Evolutionary conservation across 2,797 vertebrate species (phyloP).

Genomic region (Neosalanx taihuensis): DNA sequence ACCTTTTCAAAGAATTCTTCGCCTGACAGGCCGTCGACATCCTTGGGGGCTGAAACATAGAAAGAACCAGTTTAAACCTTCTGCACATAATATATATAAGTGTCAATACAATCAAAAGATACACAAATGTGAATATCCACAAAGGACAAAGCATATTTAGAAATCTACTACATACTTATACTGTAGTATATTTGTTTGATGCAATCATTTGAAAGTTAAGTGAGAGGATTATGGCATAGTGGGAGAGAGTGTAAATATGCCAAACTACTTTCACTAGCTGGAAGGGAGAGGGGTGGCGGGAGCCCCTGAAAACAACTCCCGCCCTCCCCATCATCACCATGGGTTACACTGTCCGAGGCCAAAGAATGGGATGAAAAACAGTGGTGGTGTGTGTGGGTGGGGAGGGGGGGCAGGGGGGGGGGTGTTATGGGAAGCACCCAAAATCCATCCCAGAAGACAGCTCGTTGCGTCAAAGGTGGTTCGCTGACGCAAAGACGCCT

Average conservation of each 20-base stretch:
- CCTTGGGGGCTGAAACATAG: conserved; percentile 62
- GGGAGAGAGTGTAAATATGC: conserved; percentile 63
- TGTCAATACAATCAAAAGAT: not conserved
- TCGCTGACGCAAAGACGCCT: conserved; percentile 59
- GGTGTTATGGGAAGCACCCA: conserved; percentile 20
- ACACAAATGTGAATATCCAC: conserved; percentile 2
- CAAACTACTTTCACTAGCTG: conserved; percentile 72
- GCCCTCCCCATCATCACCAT: conserved; percentile 59
- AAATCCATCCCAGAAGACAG: conserved; percentile 62
- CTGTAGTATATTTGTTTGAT: too few relatives aligned
- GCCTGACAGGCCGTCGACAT: conserved; percentile 59
- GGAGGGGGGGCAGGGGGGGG: conserved; percentile 41
- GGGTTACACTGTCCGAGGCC: conserved; percentile 68
- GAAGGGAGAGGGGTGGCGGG: conserved; percentile 36
- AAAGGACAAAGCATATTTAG: not conserved
- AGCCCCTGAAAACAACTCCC: conserved; percentile 36
- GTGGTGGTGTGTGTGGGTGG: conserved; percentile 41
- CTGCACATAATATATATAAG: conserved; percentile 1
- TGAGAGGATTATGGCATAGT: conserved; percentile 44
- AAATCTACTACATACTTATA: too few relatives aligned
- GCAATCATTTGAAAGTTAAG: conserved; percentile 13
- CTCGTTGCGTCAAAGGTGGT: conserved; percentile 59
- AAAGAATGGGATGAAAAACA: conserved; percentile 71
- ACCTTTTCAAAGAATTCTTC: conserved; percentile 78
- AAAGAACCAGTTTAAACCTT: conserved; percentile 13